Conservation (phyloP, 2,888 invertebrate genomes). For the Amphiduros pacificus region DNA sequence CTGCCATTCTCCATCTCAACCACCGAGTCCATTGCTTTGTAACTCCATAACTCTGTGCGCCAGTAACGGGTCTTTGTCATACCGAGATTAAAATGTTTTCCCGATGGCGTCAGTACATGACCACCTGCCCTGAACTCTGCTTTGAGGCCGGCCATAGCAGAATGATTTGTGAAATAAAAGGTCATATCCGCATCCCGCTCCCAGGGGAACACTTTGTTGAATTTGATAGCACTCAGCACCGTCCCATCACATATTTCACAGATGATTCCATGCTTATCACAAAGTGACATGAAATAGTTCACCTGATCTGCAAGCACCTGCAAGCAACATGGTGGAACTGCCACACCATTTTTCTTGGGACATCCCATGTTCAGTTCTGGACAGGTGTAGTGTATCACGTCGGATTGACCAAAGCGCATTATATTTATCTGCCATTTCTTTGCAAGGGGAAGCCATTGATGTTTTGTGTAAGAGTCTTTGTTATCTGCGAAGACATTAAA, state of each 20-base stretch:
- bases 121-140: conserved; percentile 23
- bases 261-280: conserved; percentile 32
- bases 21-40: conserved; percentile 40
- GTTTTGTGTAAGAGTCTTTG: neutral
- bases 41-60: conserved; percentile 45
- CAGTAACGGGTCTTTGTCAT: conserved; percentile 32
- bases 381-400: neutral
- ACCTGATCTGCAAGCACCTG: conserved; percentile 35
- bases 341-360: conserved; percentile 14
- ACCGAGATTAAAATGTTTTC: too few relatives aligned
- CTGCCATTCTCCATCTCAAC: conserved; percentile 27
- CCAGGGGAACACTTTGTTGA: conserved; percentile 51
- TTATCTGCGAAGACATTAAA: conserved; percentile 34
- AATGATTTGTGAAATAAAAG: conserved; percentile 34
- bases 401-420: conserved; percentile 31
- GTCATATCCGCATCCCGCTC: conserved; percentile 51
- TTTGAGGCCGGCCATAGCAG: conserved; percentile 29
- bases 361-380: conserved; percentile 3
- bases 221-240: conserved; percentile 53
- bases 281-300: conserved; percentile 35
- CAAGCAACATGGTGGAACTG: conserved; percentile 42
- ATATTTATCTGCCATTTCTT: conserved; percentile 25
- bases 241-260: conserved; percentile 51
- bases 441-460: conserved; percentile 24
- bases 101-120: conserved; percentile 20